phyloP scores from a whole-genome alignment of 2,113 vertebrate species.

The Sphaerodactylus townsendi region DNA sequence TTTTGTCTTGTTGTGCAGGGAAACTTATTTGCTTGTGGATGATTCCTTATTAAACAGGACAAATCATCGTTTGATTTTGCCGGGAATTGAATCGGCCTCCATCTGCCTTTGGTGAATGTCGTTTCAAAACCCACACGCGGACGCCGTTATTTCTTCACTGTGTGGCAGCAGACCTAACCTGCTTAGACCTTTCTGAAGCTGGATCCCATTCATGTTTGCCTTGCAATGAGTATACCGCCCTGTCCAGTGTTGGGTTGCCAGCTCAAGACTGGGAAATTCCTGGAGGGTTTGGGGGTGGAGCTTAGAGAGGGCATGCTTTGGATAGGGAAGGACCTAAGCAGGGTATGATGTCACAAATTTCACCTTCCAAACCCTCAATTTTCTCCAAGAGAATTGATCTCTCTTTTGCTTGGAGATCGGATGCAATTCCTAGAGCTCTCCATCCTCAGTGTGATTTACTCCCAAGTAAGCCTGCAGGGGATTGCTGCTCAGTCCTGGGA shows the following conservation, averaged over 20 bases:
- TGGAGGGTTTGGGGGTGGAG: too few relatives aligned
- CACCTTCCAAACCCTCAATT: too few relatives aligned
- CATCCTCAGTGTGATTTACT: neutral
- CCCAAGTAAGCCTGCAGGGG: neutral
- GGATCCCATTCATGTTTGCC: neutral
- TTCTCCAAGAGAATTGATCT: too few relatives aligned
- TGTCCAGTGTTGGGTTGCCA: too few relatives aligned
- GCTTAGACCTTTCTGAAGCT: neutral
- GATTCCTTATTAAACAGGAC: neutral
- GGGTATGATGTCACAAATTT: too few relatives aligned
- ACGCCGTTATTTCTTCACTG: too few relatives aligned
- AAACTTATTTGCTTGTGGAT: neutral
- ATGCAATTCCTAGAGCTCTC: too few relatives aligned
- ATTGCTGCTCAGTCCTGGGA: neutral
- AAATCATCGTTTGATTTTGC: neutral
- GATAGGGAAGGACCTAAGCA: too few relatives aligned
- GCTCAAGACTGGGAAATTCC: too few relatives aligned
- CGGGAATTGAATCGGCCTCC: neutral
- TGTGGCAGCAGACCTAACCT: fast-evolving
- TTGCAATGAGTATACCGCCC: neutral
- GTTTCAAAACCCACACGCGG: neutral
- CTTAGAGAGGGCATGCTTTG: too few relatives aligned
- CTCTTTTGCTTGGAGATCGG: too few relatives aligned
- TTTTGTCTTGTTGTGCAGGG: slow-evolving; percentile 5
- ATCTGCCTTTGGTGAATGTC: neutral